Conservation (phyloP, 2,113 vertebrate genomes). For the Isichthys henryi region DNA sequence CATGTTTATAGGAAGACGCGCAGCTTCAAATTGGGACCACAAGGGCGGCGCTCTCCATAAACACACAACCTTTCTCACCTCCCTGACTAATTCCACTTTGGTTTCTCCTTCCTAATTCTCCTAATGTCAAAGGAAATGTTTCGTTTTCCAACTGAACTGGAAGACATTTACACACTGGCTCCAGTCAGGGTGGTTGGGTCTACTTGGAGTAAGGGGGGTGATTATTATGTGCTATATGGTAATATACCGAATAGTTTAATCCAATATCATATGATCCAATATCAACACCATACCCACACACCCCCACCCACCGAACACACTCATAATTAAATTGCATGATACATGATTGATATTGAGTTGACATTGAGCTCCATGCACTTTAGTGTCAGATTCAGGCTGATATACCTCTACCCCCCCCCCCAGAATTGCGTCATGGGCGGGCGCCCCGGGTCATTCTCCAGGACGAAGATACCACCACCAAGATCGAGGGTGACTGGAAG, state of each 20-base stretch:
- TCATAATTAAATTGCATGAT: background rate
- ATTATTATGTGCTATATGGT: background rate
- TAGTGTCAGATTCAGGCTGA: background rate
- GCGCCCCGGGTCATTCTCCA: conserved; percentile 86
- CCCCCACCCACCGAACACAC: background rate
- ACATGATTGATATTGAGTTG: background rate
- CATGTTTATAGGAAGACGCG: conserved; percentile 51
- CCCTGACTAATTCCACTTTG: conserved; percentile 39
- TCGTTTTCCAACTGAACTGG: background rate
- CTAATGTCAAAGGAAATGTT: background rate
- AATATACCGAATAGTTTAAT: background rate
- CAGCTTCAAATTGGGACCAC: conserved; percentile 40
- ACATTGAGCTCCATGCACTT: background rate
- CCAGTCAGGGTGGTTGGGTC: background rate
- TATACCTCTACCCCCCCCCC: background rate
- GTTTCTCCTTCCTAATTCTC: conserved; percentile 49
- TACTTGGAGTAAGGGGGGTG: background rate
- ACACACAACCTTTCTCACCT: conserved; percentile 39
- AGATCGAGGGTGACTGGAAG: conserved; percentile 97
- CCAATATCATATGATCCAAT: too few relatives aligned
- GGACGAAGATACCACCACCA: conserved; percentile 94
- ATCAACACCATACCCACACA: background rate
- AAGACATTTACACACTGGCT: background rate
- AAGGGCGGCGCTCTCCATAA: conserved; percentile 4
- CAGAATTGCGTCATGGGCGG: conserved; percentile 94